phyloP scores from a whole-genome alignment of 2,113 vertebrate species.

The Myanophis thanlyinensis region DNA sequence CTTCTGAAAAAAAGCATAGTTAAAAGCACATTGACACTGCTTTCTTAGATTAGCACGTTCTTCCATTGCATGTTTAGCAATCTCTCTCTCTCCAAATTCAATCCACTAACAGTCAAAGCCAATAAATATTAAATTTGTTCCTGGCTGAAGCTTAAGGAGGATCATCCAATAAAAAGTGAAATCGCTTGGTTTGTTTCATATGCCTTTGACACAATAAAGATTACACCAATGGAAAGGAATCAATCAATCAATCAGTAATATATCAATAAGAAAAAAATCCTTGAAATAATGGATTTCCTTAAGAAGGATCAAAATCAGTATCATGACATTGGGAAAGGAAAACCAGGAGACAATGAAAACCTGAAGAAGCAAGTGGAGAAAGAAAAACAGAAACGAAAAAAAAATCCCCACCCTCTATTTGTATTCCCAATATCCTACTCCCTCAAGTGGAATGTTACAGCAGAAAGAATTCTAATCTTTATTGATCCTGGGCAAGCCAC shows the following conservation, averaged over 20 bases:
- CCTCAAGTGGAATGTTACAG: background rate
- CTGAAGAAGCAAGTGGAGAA: background rate
- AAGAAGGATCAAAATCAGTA: slow-evolving; percentile 6
- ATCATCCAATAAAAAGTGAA: background rate
- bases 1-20: background rate
- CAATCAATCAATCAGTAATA: background rate
- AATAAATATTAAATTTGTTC: slow-evolving; percentile 4
- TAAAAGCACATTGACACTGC: background rate
- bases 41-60: background rate
- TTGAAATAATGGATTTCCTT: slow-evolving; percentile 2
- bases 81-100: background rate
- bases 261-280: background rate
- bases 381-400: background rate
- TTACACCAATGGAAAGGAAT: background rate
- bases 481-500: slow-evolving; percentile 23
- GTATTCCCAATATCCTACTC: background rate
- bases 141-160: background rate
- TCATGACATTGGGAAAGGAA: slow-evolving; percentile 4
- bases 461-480: background rate
- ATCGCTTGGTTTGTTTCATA: background rate
- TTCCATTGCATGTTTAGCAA: background rate
- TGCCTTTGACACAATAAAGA: slow-evolving; percentile 19
- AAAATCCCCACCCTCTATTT: background rate
- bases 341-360: background rate
- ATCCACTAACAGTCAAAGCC: background rate